Percentiles rank a stretch among this genome's conserved stretches.
Conservation (phyloP, 2,888 invertebrate genomes). For the Liopterus haemorrhoidalis region DNA sequence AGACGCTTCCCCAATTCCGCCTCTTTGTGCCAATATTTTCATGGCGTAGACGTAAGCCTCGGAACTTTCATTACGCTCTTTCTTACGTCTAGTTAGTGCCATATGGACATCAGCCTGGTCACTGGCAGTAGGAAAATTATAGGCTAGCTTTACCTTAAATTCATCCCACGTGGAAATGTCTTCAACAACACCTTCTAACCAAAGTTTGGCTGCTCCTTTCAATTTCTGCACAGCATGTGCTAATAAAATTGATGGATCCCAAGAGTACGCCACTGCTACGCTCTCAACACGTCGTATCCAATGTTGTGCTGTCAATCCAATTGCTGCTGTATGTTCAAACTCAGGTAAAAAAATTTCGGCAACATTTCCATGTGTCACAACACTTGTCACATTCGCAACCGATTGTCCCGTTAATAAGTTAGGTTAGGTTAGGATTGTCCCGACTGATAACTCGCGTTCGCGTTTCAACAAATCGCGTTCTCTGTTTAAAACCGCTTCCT, state of each 20-base stretch:
- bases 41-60: slow-evolving; percentile 14
- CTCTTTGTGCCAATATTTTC: background rate
- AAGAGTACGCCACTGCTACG: slow-evolving; percentile 26
- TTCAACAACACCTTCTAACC: slow-evolving; percentile 25
- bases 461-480: background rate
- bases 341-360: slow-evolving; percentile 8
- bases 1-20: background rate
- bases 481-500: background rate
- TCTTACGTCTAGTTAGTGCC: slow-evolving; percentile 13
- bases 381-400: background rate
- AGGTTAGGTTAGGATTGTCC: background rate
- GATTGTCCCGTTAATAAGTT: background rate
- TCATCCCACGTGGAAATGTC: slow-evolving; percentile 7
- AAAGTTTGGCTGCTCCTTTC: slow-evolving; percentile 27
- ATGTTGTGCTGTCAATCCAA: slow-evolving; percentile 25
- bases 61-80: slow-evolving; percentile 12
- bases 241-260: slow-evolving; percentile 29
- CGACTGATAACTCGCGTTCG: background rate
- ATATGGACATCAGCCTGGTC: slow-evolving; percentile 14
- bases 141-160: slow-evolving; percentile 7
- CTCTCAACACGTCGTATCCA: slow-evolving; percentile 29
- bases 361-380: background rate
- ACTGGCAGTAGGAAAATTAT: slow-evolving; percentile 13
- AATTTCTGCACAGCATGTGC: slow-evolving; percentile 29
- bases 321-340: slow-evolving; percentile 10